Evolutionary conservation across 2,888 invertebrate genomes (phyloP), one percentile per base, ranked within the genome.

Genomic region (Campaea margaritaria): DNA sequence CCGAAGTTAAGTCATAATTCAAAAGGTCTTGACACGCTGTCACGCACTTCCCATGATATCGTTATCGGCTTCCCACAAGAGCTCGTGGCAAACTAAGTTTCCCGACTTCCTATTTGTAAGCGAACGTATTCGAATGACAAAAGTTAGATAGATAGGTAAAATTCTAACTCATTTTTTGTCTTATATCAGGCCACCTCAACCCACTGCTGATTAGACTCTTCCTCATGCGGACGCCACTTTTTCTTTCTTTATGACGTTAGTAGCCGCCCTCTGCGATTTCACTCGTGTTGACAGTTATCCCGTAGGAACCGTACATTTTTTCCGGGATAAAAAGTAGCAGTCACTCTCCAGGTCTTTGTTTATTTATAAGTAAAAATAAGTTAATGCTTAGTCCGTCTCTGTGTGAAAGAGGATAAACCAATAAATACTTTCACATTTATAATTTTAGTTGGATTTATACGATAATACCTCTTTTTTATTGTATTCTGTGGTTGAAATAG

Each of bases 1-100:
- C 50, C 21, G 10, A 61, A 56, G 60, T 51, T 56, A 51, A 47
- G 55, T 47, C 42, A 56, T 61, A 56, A 56, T 44, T 61, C 55
- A 61, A 61, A 43, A 56, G 51, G 47, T 61, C 60, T 56, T 61
- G 60, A 61, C 55, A 56, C 43, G 11, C 28, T 56, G 55, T 56
- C 60, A 61, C 55, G 60, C 55, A 55, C 60, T 50, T 60, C 55
- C 50, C 50, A 51, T 51, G 60, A 55, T 50, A 55, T 51, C 51
- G 54, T 55, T 60, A 60, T 55, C 60, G 50, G 54, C 38, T 60
- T 39, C 42, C 55, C 55, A 51, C 50, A 60, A 60, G 55, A 41
- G 50, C 50, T 46, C 55, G 50, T 51, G 41, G 47, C 46, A 46
- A 60, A 47, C 51, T 46, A 38, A 51, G 60, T 55, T 54, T 5